These are phyloP conservation scores for Pangasius larnaudii DNA, from an alignment of 2,797 vertebrate genomes.

Conservation along the genomic window DNA sequence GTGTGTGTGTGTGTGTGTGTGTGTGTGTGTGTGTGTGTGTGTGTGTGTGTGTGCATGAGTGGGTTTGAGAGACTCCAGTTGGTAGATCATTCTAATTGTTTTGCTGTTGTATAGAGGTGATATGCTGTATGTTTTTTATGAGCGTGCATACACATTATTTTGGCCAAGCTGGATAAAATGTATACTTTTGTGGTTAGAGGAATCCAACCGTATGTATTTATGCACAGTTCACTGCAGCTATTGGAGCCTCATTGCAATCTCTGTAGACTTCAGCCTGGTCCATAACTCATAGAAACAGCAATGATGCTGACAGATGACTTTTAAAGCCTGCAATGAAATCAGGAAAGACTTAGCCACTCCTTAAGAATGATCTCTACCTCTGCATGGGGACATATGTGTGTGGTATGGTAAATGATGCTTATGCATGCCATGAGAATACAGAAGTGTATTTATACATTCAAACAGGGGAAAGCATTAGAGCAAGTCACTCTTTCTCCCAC, in stretches of 20 bases:
- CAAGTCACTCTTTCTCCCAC: not conserved
- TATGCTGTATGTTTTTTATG: not conserved
- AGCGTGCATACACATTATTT: not conserved
- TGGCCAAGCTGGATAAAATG: not conserved
- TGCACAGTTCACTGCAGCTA: constrained; percentile 7
- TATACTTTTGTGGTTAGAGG: not conserved
- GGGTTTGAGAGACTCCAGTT: not conserved
- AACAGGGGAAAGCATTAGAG: not conserved
- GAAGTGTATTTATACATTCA: not conserved
- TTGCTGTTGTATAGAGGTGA: not conserved
- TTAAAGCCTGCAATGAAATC: not conserved
- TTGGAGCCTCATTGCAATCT: not conserved
- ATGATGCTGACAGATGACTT: not conserved
- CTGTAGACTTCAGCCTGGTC: constrained; percentile 28
- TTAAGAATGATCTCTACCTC: not conserved
- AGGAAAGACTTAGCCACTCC: not conserved
- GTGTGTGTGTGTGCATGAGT: not conserved
- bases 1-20: no score
- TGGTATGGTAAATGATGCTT: not conserved
- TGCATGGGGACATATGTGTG: no score
- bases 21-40: no score
- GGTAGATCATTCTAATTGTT: not conserved
- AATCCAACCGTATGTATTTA: not conserved
- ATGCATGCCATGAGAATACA: not conserved
- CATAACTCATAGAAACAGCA: constrained; percentile 19